A percentile compares a stretch with the other conserved stretches of the same genome.
Evolutionary conservation across 2,888 invertebrate species (phyloP).

Genomic region (Notocelia uddmanniana): DNA sequence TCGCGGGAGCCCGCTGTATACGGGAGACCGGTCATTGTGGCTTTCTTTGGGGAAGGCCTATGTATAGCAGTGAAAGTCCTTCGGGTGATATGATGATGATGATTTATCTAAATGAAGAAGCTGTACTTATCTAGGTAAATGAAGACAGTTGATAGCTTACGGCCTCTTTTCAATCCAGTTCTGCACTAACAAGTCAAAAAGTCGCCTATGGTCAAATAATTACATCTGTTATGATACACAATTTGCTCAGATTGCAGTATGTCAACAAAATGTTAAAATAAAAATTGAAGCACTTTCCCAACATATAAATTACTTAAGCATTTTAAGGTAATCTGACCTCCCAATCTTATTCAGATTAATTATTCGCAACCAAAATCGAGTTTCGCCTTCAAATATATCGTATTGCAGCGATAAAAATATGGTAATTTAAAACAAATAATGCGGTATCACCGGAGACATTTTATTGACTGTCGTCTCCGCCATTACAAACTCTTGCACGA

Average conservation of each 20-base stretch:
- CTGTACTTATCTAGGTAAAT: no score
- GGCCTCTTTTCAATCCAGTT: no score
- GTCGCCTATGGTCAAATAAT: no score
- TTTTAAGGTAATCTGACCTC: neutral
- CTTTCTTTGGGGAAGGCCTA: no score
- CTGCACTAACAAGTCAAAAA: no score
- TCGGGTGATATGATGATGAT: no score
- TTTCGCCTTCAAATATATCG: conserved; percentile 32
- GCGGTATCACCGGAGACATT: conserved; percentile 53
- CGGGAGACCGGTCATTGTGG: no score
- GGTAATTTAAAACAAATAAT: conserved; percentile 58
- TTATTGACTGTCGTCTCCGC: conserved; percentile 59
- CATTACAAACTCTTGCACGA: conserved; percentile 37
- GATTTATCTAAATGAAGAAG: no score
- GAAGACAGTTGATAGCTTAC: no score
- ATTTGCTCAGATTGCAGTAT: neutral
- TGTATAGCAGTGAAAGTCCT: no score
- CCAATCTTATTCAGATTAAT: conserved; percentile 36
- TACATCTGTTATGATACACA: no score
- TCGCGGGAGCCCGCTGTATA: no score
- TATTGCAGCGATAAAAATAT: conserved; percentile 49
- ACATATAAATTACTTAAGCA: neutral
- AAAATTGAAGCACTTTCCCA: neutral
- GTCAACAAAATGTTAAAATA: neutral
- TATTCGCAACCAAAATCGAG: conserved; percentile 15